Conservation (phyloP, 2,113 vertebrate species). For the Alligator mississippiensis region DNA sequence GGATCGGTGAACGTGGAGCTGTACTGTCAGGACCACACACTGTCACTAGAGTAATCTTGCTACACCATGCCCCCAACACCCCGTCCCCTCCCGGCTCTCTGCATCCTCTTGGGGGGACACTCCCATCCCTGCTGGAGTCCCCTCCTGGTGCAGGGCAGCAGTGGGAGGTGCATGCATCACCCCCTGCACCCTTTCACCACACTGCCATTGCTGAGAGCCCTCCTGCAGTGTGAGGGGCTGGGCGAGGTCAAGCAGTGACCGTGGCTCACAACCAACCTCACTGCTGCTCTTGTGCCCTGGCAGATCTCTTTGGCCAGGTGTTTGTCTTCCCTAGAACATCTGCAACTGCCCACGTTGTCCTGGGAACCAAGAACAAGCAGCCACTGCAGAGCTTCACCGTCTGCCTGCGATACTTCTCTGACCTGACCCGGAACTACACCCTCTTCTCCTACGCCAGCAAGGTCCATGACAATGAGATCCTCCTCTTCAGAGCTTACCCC, state of each 20-base stretch:
- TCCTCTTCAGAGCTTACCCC: neutral
- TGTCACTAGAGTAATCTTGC: too few relatives aligned
- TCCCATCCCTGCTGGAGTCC: too few relatives aligned
- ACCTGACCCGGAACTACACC: neutral
- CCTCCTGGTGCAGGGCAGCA: too few relatives aligned
- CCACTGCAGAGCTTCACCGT: neutral
- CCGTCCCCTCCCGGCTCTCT: neutral
- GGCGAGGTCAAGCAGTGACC: neutral
- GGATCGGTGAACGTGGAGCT: too few relatives aligned
- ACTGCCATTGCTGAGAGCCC: too few relatives aligned
- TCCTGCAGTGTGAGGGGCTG: too few relatives aligned
- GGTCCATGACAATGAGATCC: neutral
- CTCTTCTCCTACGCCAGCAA: neutral
- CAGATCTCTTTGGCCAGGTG: neutral
- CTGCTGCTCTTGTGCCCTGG: neutral
- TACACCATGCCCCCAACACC: neutral
- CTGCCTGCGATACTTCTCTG: neutral
- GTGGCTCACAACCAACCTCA: neutral
- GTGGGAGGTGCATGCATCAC: neutral
- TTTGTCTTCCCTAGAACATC: conserved; percentile 4
- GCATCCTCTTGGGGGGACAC: neutral
- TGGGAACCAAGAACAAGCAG: neutral
- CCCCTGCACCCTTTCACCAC: neutral
- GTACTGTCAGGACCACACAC: too few relatives aligned
- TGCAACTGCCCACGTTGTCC: neutral